A percentile compares a stretch with the other conserved stretches of the same genome.
phyloP scores from a whole-genome alignment of 30 jellyfish, hydroid and myxozoan species.

The Aurelia aurita region DNA sequence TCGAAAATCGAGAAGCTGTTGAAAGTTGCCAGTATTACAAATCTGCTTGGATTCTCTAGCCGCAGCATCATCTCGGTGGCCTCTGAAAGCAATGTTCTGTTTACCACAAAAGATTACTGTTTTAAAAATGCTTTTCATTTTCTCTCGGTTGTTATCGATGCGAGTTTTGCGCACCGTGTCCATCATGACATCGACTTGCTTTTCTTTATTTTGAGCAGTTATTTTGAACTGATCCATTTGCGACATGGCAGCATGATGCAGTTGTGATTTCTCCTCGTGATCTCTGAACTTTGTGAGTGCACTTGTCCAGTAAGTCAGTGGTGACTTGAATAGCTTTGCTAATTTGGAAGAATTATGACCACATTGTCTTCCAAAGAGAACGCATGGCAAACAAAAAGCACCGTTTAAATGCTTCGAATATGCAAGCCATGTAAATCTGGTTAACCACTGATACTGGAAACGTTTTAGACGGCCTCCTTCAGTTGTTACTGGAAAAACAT shows the following conservation, averaged over 20 bases:
- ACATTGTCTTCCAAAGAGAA: slow-evolving; percentile 13
- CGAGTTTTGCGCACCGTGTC: background rate
- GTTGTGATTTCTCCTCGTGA: background rate
- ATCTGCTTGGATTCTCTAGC: background rate
- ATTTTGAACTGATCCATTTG: background rate
- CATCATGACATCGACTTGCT: background rate
- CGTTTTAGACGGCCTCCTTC: background rate
- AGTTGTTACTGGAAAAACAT: background rate
- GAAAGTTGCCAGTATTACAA: background rate
- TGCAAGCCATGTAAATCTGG: slow-evolving; percentile 31
- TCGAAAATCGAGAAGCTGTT: background rate
- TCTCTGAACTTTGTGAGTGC: background rate
- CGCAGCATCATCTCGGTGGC: slow-evolving; percentile 28
- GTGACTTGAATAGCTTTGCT: background rate
- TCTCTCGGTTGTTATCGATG: slow-evolving; percentile 11
- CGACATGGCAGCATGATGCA: background rate
- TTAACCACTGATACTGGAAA: slow-evolving; percentile 22
- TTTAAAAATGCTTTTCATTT: background rate
- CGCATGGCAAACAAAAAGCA: slow-evolving; percentile 49
- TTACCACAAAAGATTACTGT: slow-evolving; percentile 17
- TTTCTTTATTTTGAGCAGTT: background rate
- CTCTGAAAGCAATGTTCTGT: slow-evolving; percentile 18
- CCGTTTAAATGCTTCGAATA: slow-evolving; percentile 23
- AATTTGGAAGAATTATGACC: slow-evolving; percentile 8
- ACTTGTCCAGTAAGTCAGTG: slow-evolving; percentile 22